phyloP scores from a whole-genome alignment of 1,140 invertebrate genomes.

The Aphidius gifuensis region DNA sequence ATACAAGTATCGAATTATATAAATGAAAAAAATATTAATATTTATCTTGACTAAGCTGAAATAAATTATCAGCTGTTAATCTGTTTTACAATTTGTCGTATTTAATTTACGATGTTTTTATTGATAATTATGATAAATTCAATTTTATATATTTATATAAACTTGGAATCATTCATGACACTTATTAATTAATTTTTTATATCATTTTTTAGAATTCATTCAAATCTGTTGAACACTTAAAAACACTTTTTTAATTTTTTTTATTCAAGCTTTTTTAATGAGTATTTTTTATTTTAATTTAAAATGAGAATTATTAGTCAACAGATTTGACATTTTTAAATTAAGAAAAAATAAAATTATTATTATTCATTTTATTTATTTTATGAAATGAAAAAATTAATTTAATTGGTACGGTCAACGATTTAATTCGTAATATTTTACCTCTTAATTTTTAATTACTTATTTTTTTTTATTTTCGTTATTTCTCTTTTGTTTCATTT shows the following conservation, averaged over 20 bases:
- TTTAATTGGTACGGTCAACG: conserved; percentile 9
- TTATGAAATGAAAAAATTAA: not conserved
- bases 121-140: too few relatives aligned
- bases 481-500: conserved; percentile 1
- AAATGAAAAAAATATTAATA: too few relatives aligned
- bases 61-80: too few relatives aligned
- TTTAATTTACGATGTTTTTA: too few relatives aligned
- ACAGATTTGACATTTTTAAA: not conserved
- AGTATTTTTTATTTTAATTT: not conserved
- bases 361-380: not conserved
- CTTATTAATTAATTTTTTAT: too few relatives aligned
- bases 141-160: too few relatives aligned
- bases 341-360: not conserved
- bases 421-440: conserved; percentile 8
- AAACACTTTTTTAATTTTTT: not conserved
- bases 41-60: too few relatives aligned
- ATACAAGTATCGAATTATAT: too few relatives aligned
- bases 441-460: not conserved
- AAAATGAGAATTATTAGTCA: not conserved
- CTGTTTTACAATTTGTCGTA: too few relatives aligned
- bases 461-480: not conserved
- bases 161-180: too few relatives aligned
- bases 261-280: too few relatives aligned
- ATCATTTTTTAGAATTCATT: not conserved
- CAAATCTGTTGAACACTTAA: not conserved